phyloP scores from a whole-genome alignment of 2,888 invertebrate species.

The Kuschelorhynchus macadamiae region DNA sequence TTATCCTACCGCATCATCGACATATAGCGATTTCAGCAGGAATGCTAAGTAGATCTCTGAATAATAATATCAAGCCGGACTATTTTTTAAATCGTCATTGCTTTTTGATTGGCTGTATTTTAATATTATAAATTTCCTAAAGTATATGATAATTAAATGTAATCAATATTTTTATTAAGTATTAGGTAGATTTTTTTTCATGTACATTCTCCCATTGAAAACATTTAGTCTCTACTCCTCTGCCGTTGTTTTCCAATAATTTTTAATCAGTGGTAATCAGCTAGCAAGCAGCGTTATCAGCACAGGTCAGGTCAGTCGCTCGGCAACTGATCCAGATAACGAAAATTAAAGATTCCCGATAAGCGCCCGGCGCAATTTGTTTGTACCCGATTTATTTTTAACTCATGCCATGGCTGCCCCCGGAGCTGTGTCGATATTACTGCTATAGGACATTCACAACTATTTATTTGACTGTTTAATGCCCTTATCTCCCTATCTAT shows the following conservation, averaged over 20 bases:
- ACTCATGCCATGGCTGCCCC: slow-evolving; percentile 14
- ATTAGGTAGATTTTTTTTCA: no score
- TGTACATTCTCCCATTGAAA: no score
- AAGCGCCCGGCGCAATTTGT: slow-evolving; percentile 52
- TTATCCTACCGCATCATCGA: no score
- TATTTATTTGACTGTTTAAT: slow-evolving; percentile 7
- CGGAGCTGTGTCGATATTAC: background rate
- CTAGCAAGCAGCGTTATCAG: slow-evolving; percentile 53
- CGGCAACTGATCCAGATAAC: slow-evolving; percentile 59
- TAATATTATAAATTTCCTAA: no score
- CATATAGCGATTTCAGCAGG: no score
- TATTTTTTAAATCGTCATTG: no score
- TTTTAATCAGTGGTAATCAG: slow-evolving; percentile 56
- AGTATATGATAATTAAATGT: no score
- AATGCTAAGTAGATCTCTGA: no score
- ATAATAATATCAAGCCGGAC: no score
- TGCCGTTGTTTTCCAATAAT: slow-evolving; percentile 51
- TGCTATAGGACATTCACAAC: slow-evolving; percentile 3
- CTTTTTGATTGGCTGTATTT: no score
- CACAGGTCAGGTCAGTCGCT: slow-evolving; percentile 57
- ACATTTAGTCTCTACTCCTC: slow-evolving; percentile 3
- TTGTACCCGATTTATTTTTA: slow-evolving; percentile 50
- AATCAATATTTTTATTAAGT: no score
- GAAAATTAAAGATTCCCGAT: slow-evolving; percentile 62
- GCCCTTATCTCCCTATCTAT: background rate